Evolutionary conservation across 2,888 invertebrate species (phyloP).

Genomic region (Ochropleura leucogaster): DNA sequence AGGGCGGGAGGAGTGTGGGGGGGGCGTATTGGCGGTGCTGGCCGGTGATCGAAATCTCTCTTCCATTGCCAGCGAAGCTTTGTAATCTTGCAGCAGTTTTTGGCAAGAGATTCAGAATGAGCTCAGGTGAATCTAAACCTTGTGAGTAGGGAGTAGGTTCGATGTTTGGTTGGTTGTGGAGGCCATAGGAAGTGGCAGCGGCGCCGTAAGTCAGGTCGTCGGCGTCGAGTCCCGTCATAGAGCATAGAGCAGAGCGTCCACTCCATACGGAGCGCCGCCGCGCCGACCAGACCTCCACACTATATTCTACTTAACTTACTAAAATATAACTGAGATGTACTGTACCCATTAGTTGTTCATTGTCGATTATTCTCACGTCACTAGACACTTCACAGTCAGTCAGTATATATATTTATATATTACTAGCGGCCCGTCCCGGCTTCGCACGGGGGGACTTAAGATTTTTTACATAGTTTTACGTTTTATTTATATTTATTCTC

Average conservation of each 20-base stretch:
- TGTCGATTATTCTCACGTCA: not conserved
- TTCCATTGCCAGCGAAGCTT: slow-evolving; percentile 62
- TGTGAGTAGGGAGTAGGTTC: slow-evolving; percentile 26
- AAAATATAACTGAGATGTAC: not conserved
- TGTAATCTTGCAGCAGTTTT: slow-evolving; percentile 67
- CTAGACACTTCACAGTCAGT: too few species aligned
- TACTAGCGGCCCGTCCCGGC: too few species aligned
- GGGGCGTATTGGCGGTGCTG: not conserved
- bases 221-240: slow-evolving; percentile 27
- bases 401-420: too few species aligned
- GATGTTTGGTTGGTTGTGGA: slow-evolving; percentile 12
- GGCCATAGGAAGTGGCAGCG: slow-evolving; percentile 40
- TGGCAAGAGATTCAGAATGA: slow-evolving; percentile 58
- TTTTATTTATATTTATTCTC: too few species aligned
- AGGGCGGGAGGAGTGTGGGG: slow-evolving; percentile 5
- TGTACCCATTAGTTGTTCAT: not conserved
- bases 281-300: not conserved
- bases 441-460: too few species aligned
- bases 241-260: slow-evolving; percentile 14
- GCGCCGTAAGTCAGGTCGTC: slow-evolving; percentile 46
- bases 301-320: not conserved
- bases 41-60: slow-evolving; percentile 62
- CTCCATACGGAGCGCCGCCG: not conserved
- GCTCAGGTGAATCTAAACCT: slow-evolving; percentile 18
- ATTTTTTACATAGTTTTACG: too few species aligned